Base-by-base conservation (phyloP, 2,113 vertebrate genomes). In the Siphamia tubifer region DNA sequence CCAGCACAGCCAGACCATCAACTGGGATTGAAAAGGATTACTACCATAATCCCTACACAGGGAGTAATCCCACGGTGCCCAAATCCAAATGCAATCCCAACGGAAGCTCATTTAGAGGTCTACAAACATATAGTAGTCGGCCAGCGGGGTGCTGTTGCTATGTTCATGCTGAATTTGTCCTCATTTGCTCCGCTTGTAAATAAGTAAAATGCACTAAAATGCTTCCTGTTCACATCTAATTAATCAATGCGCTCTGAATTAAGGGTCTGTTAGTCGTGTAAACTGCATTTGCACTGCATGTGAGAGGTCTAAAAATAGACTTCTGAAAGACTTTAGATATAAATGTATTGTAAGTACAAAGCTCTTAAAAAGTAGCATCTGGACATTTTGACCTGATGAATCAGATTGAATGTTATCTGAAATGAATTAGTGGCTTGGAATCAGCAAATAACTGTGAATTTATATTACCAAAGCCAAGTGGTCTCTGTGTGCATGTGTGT, bases 41-140 rank as follows among this genome's bases (percentile, higher is more conserved):
- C 56, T 39, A 25, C 53, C 44, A 38, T 83, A 89, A 89, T 84
- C 79, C 83, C 32, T 53, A 64, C 53, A 76, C 55, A 63, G 53
- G 58, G 58, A 80, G 64, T 89, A 89, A 89, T 90, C 87, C 73
- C 0, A 7, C 9, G 70, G 77, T 77, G 68, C 39, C 56, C 74
- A 87, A 89, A 90, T 88, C 88, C 69, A 64, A 70, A 20, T 65
- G 73, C 81, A 84, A 84, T 69, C 85, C 77, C 48, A 67, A 17
- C 54, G 32, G 51, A 80, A 61, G 74, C 74, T 87, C 72, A 83
- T 87, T 84, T 82, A 58, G 19, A 67, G 61, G 62, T 70, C 73
- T 63, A 45, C 24, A 53, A 68, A 13, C 66, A 60, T 48, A 17
- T 16, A 42, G 38, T 40, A 21, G 19, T 43, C 66, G 57, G 34